Conservation (phyloP, 2,888 invertebrate genomes). For the Zele albiditarsus region DNA sequence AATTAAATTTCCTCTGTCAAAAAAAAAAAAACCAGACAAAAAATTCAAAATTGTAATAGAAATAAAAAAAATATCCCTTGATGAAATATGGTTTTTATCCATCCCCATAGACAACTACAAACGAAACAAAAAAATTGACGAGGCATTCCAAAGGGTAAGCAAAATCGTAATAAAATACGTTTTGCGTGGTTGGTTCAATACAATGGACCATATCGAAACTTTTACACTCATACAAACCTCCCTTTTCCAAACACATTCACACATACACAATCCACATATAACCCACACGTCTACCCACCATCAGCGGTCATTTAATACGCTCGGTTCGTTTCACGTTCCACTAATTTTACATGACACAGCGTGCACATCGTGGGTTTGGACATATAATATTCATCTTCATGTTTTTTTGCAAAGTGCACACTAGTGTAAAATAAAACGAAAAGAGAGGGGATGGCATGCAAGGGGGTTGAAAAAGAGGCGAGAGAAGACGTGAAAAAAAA, state of each 20-base stretch:
- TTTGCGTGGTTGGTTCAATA: slow-evolving; percentile 30
- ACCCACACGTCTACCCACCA: background rate
- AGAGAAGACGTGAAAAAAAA: background rate
- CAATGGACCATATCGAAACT: background rate
- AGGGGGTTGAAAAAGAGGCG: background rate
- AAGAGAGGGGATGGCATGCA: background rate
- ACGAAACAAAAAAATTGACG: no score
- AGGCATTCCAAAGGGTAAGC: background rate
- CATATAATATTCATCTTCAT: slow-evolving; percentile 43
- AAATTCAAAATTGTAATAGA: no score
- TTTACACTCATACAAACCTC: no score
- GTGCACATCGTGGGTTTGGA: slow-evolving; percentile 27
- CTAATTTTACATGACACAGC: slow-evolving; percentile 42
- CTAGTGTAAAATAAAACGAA: no score
- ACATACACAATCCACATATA: background rate
- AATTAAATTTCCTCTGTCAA: no score
- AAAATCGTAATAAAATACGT: slow-evolving; percentile 26
- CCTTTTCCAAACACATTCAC: background rate
- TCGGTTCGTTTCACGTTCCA: slow-evolving; percentile 49
- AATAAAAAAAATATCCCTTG: no score
- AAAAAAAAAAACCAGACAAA: no score
- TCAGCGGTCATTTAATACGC: slow-evolving; percentile 46
- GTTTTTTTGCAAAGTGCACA: background rate
- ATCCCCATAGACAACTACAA: no score
- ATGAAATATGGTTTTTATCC: no score